Evolutionary conservation across 2,797 vertebrate species (phyloP).

Genomic region (Peromyscus attwateri): DNA sequence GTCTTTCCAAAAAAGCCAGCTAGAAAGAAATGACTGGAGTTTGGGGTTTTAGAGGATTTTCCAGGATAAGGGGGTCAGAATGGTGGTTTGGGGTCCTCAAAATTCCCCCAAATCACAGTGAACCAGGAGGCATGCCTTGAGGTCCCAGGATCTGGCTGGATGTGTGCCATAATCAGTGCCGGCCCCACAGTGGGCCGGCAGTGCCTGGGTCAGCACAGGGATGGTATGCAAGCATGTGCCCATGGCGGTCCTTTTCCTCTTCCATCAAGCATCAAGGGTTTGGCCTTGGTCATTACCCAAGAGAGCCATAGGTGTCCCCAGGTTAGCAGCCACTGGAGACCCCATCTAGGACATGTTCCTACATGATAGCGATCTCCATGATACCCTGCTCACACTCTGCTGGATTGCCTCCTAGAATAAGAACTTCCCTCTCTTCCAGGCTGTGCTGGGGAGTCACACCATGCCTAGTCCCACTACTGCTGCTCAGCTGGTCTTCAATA

Average conservation of each 20-base stretch:
- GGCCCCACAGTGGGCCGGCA: not conserved
- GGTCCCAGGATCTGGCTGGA: not conserved
- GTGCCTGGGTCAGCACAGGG: not conserved
- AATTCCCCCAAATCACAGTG: not conserved
- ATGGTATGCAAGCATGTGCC: not conserved
- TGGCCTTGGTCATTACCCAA: not conserved
- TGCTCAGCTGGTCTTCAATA: not conserved
- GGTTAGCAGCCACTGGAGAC: not conserved
- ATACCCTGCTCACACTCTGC: not conserved
- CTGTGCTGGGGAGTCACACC: too few species aligned
- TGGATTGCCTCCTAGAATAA: not conserved
- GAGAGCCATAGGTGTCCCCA: not conserved
- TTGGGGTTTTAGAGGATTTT: not conserved
- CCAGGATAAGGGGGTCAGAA: not conserved
- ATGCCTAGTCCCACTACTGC: not conserved
- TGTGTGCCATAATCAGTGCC: fast-evolving
- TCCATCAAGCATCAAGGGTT: not conserved
- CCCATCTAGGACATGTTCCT: not conserved
- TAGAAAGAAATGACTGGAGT: not conserved
- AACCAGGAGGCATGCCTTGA: not conserved
- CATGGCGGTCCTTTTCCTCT: not conserved
- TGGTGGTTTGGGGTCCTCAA: not conserved
- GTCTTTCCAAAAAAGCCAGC: not conserved
- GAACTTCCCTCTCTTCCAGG: not conserved
- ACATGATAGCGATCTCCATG: not conserved